Base-by-base conservation (phyloP, 2,113 vertebrate genomes). In the Etheostoma spectabile region DNA sequence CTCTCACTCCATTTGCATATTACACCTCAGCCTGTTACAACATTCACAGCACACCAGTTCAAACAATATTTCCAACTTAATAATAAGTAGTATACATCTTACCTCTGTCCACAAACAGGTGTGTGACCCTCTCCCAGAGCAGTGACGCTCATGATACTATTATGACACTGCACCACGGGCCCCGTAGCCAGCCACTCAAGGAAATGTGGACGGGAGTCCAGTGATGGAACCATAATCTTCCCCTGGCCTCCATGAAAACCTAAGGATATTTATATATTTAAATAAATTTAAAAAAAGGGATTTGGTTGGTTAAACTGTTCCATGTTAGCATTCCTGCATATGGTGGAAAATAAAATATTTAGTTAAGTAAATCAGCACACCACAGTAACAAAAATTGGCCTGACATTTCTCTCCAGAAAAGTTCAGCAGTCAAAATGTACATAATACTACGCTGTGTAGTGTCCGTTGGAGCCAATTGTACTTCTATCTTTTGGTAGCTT, bases 81-180 rank as follows among this genome's bases (percentile, higher is more conserved):
- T 8, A 14, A 11, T 1, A 0, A 0, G 10, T 6, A 30, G 16
- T 33, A 38, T 3, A 21, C 13, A 6, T 16, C 79, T 79, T 78
- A 95, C 95, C 93, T 93, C 89, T 90, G 55, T 94, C 80, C 60
- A 96, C 91, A 6, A 92, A 84, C 69, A 95, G 84, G 46, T 95
- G 65, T 5, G 65, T 33, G 61, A 91, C 79, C 91, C 66, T 74
- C 70, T 73, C 93, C 82, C 8, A 90, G 84, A 8, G 90, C 92
- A 24, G 89, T 93, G 45, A 95, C 87, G 46, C 84, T 94, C 93
- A 95, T 94, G 52, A 49, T 65, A 49, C 80, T 61, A 33, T 77
- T 60, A 7, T 80, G 79, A 77, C 95, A 96, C 72, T 90, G 81
- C 21, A 95, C 83, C 68, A 79, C 19, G 16, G 94, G 93, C 42